phyloP scores from a whole-genome alignment of 2,113 vertebrate genomes.

The Heloderma charlesbogerti region DNA sequence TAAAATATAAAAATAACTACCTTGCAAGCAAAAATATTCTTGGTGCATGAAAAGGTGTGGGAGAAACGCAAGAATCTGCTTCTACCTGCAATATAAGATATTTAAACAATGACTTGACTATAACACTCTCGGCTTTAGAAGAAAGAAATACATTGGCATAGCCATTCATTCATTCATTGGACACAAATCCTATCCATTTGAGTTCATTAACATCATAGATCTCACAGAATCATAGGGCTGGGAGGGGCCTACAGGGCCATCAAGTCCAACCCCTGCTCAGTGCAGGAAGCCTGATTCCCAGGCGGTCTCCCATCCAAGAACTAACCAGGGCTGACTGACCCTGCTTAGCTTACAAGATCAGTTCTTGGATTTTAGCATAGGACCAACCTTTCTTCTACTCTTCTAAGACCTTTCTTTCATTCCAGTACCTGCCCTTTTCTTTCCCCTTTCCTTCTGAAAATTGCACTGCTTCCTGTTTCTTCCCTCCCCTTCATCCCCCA shows the following conservation, averaged over 20 bases:
- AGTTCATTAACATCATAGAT: too few relatives aligned
- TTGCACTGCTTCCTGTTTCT: neutral
- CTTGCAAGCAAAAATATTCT: slow-evolving; percentile 32
- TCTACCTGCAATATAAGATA: neutral
- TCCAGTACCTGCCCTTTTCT: neutral
- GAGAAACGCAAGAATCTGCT: slow-evolving; percentile 21
- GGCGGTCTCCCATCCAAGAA: too few relatives aligned
- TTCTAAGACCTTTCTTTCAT: neutral
- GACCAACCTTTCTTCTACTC: neutral
- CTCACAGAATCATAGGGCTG: too few relatives aligned
- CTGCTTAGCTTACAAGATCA: too few relatives aligned
- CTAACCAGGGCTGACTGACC: too few relatives aligned
- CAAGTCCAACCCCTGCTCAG: too few relatives aligned
- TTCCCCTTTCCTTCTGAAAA: neutral
- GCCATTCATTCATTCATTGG: neutral
- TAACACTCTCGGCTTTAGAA: neutral
- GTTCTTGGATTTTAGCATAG: neutral
- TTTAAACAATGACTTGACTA: neutral
- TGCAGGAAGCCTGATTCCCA: too few relatives aligned
- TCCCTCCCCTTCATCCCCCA: neutral
- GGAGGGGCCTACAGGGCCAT: too few relatives aligned
- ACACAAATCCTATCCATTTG: neutral
- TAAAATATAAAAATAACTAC: slow-evolving; percentile 19
- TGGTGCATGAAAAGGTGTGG: neutral
- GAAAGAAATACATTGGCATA: neutral